A percentile compares a stretch with the other conserved stretches of the same genome.
Evolutionary conservation across 2,797 vertebrate genomes (phyloP).

Genomic region (Carduelis carduelis): DNA sequence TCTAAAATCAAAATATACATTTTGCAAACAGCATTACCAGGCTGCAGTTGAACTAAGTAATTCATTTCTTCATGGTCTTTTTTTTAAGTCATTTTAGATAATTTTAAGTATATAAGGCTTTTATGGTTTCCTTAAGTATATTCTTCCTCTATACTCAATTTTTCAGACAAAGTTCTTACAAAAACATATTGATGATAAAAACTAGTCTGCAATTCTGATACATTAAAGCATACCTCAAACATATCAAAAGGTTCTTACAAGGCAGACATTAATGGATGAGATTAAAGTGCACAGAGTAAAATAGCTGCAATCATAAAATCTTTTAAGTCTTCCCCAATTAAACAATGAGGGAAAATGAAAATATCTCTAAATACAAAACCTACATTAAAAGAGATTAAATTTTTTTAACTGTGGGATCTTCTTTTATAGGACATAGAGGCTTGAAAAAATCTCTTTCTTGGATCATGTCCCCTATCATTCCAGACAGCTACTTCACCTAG

Average conservation of each 20-base stretch:
- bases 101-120: not conserved
- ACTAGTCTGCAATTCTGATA: not conserved
- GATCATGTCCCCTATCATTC: not conserved
- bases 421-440: not conserved
- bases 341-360: not conserved
- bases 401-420: not conserved
- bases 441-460: not conserved
- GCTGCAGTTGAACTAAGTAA: not conserved
- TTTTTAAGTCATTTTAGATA: not conserved
- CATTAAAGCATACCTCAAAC: not conserved
- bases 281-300: not conserved
- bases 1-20: not conserved
- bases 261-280: not conserved
- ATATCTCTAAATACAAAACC: not conserved
- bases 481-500: not conserved
- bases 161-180: not conserved
- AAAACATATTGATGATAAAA: not conserved
- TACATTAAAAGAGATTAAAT: rapidly evolving
- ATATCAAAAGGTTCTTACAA: not conserved
- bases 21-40: not conserved
- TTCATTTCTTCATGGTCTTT: not conserved
- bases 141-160: not conserved
- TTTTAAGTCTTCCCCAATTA: not conserved
- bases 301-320: not conserved
- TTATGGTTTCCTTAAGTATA: not conserved